Evolutionary conservation across 2,113 vertebrate species (phyloP).

Genomic region (Sylvilagus bachmani): DNA sequence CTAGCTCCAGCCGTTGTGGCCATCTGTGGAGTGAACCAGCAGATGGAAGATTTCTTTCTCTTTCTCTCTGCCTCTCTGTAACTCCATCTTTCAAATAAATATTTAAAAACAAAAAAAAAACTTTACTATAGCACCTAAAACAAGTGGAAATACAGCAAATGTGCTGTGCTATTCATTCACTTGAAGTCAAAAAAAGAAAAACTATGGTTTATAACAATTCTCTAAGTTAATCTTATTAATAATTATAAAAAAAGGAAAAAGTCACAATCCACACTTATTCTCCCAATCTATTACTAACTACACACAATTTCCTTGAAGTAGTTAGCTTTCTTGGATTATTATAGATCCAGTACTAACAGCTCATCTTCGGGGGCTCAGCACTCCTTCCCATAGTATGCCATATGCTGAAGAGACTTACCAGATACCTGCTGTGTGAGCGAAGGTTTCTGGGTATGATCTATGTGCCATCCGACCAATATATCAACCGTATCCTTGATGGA

Average conservation of each 20-base stretch:
- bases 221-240: neutral
- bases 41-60: too few relatives aligned
- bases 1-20: neutral
- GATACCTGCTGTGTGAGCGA: conserved; percentile 96
- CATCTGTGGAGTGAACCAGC: too few relatives aligned
- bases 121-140: neutral
- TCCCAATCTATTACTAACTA: neutral
- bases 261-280: neutral
- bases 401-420: conserved; percentile 88
- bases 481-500: conserved; percentile 96
- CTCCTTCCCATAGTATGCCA: neutral
- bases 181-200: neutral
- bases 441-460: conserved; percentile 98
- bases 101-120: neutral
- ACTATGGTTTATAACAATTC: neutral
- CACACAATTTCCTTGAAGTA: neutral
- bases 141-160: neutral
- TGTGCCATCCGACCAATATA: conserved; percentile 99
- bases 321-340: neutral
- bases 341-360: neutral
- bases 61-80: too few relatives aligned
- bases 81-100: too few relatives aligned
- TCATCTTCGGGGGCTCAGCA: neutral
- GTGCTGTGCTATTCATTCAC: neutral
- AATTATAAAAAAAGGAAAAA: conserved; percentile 11